phyloP scores from a whole-genome alignment of 2,113 vertebrate species.

The Psittacula cyanocephala region DNA sequence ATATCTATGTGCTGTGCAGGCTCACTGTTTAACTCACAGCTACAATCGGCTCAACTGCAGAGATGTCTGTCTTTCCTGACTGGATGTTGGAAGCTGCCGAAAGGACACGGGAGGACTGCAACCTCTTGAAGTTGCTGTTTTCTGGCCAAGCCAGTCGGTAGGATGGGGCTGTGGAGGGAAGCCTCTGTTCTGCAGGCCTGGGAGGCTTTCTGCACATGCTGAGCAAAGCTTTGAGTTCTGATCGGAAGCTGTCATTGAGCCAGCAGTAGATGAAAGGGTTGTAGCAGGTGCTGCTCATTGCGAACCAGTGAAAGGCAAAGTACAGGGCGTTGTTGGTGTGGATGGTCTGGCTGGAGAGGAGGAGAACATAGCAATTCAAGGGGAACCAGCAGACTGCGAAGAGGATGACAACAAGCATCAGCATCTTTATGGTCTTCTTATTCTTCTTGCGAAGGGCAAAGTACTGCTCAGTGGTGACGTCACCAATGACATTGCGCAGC shows the following conservation, averaged over 20 bases:
- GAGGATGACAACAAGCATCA: constrained; percentile 89
- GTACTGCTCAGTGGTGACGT: constrained; percentile 88
- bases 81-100: constrained; percentile 71
- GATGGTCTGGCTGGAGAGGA: constrained; percentile 90
- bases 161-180: constrained; percentile 62
- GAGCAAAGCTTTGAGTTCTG: constrained; percentile 84
- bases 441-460: constrained; percentile 84
- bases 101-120: constrained; percentile 67
- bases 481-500: constrained; percentile 86
- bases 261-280: constrained; percentile 98
- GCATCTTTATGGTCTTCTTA: constrained; percentile 90
- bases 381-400: constrained; percentile 95
- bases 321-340: constrained; percentile 86
- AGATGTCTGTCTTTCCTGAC: constrained; percentile 82
- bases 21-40: constrained; percentile 64
- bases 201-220: constrained; percentile 77
- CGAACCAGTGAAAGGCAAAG: constrained; percentile 94
- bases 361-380: constrained; percentile 91
- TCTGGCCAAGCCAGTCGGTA: constrained; percentile 76
- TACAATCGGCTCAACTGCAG: constrained; percentile 83
- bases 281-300: constrained; percentile 95
- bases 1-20: background rate
- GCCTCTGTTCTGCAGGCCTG: background rate
- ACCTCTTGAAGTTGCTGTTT: background rate
- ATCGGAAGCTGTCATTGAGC: constrained; percentile 89